A percentile compares a stretch with the other conserved stretches of the same genome.
phyloP scores from a whole-genome alignment of 2,797 vertebrate species.

The Gymnothorax reevesii region DNA sequence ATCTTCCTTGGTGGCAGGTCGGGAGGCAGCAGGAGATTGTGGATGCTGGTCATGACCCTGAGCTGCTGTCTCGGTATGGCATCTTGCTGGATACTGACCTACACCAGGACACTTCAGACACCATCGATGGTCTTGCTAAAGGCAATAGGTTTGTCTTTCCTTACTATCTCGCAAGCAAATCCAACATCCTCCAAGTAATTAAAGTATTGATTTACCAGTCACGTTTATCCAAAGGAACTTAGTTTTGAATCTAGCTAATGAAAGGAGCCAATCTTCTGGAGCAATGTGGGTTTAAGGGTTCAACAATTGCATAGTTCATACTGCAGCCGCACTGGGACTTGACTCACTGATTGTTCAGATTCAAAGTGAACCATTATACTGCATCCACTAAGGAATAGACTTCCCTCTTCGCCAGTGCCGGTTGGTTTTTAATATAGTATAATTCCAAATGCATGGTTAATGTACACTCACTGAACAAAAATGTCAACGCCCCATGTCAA shows the following conservation, averaged over 20 bases:
- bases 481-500: too few species aligned
- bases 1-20: slow-evolving; percentile 57
- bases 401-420: too few species aligned
- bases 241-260: too few species aligned
- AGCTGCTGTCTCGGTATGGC: slow-evolving; percentile 74
- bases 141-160: slow-evolving; percentile 51
- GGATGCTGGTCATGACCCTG: slow-evolving; percentile 73
- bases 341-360: too few species aligned
- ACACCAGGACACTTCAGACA: slow-evolving; percentile 29
- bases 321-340: background rate
- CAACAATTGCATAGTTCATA: slow-evolving; percentile 11
- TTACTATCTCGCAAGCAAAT: background rate
- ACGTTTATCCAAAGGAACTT: background rate
- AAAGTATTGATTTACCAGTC: background rate
- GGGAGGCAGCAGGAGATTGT: slow-evolving; percentile 81
- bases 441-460: too few species aligned
- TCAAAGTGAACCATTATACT: too few species aligned
- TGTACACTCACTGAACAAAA: too few species aligned
- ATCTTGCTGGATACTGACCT: slow-evolving; percentile 84
- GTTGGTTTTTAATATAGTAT: too few species aligned
- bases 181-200: background rate
- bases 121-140: background rate
- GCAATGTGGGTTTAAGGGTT: too few species aligned
- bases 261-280: too few species aligned
- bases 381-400: too few species aligned